Base-by-base conservation (phyloP, 2,797 vertebrate genomes). In the Pterois miles region DNA sequence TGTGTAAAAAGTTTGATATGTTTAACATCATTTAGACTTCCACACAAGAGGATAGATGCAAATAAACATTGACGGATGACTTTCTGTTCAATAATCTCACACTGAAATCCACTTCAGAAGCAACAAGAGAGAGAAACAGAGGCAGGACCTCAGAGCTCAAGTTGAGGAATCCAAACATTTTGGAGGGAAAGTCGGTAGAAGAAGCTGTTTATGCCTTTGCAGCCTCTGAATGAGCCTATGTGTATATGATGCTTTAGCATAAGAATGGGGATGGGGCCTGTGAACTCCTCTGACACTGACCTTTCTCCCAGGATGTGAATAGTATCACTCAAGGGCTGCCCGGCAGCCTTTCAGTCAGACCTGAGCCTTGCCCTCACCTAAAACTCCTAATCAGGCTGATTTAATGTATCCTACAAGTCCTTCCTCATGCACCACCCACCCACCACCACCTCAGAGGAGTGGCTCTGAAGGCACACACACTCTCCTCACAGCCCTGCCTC, bases 381-480 rank as follows among this genome's bases (percentile, higher is more conserved):
- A 71, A 95, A 96, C 96, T 97, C 95, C 95, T 96, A 97, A 97
- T 97, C 96, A 96, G 96, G 95, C 96, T 97, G 97, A 98, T 98
- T 98, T 98, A 97, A 98, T 96, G 96, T 96, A 96, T 97, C 96
- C 96, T 96, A 96, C 83, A 78, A 86, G 88, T 79, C 85, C 62
- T 87, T 88, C 83, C 85, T 81, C 76, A 50, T 22, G 20, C 20
- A 40, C 92, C 94, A 88, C 53, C 65, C 78, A 64, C 70, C 64
- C 16, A 36, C 58, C 84, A 91, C 95, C 94, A 96, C 96, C 94
- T 76, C 82, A 84, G 86, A 84, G 36, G 96, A 96, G 96, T 95
- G 93, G 76, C 93, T 92, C 96, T 95, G 95, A 94, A 96, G 94
- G 92, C 94, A 93, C 95, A 93, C 95, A 94, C 94, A 92, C 93